phyloP scores from a whole-genome alignment of 1,140 invertebrate genomes.

The Zaprionus gabonicus region DNA sequence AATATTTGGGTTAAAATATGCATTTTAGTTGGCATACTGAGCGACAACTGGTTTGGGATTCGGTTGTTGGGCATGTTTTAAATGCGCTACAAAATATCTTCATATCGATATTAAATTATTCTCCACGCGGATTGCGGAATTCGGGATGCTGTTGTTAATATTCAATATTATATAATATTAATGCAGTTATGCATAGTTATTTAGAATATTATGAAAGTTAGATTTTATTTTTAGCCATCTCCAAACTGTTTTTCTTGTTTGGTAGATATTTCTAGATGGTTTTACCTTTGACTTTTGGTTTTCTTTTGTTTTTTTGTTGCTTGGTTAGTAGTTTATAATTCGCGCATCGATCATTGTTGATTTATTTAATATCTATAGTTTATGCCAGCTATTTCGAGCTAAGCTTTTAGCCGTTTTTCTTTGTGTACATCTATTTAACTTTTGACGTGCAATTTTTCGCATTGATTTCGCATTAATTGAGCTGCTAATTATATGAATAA shows the following conservation, averaged over 20 bases:
- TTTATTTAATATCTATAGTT: background rate
- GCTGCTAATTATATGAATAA: conserved; percentile 45
- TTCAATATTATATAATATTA: background rate
- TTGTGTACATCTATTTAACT: conserved; percentile 4
- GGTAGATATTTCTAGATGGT: background rate
- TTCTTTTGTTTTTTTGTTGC: background rate
- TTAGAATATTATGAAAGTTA: background rate
- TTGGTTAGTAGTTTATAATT: background rate
- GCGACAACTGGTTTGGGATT: conserved; percentile 62
- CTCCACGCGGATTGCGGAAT: background rate
- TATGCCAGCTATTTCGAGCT: background rate
- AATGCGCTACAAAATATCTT: conserved; percentile 13
- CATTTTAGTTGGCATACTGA: conserved; percentile 60
- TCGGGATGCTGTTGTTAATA: background rate
- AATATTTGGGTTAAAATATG: conserved; percentile 45
- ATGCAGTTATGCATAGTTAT: background rate
- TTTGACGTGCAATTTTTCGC: conserved; percentile 36
- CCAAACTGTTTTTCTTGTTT: background rate
- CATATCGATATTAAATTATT: background rate
- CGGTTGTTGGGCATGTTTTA: background rate
- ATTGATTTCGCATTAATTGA: conserved; percentile 36
- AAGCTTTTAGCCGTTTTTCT: background rate
- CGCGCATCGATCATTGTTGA: background rate
- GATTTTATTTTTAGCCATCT: background rate
- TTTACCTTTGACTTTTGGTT: background rate